A percentile compares a stretch with the other conserved stretches of the same genome.
Conservation (phyloP, 1,140 invertebrate species). For the Bombus superbus region DNA sequence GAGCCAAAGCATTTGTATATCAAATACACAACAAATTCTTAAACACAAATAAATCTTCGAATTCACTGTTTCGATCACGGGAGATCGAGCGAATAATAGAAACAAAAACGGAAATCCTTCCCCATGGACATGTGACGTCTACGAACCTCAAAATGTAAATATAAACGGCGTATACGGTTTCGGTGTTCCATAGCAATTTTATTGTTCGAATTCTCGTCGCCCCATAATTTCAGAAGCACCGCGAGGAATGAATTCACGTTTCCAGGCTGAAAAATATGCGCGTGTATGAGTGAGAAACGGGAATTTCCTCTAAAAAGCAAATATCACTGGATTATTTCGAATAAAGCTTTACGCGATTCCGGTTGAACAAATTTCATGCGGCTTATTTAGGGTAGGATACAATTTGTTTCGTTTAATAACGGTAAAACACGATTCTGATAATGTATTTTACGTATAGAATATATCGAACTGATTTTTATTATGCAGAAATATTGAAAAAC, state of each 20-base stretch:
- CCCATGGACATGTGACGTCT: no score
- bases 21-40: not conserved
- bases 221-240: not conserved
- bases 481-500: no score
- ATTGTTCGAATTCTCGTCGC: not conserved
- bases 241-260: no score
- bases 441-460: not conserved
- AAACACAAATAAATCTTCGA: not conserved
- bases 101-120: conserved; percentile 1
- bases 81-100: not conserved
- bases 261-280: no score
- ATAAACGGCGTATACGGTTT: not conserved
- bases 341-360: not conserved
- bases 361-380: not conserved
- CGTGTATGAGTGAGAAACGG: not conserved
- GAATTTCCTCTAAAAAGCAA: not conserved
- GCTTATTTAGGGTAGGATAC: not conserved
- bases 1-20: no score
- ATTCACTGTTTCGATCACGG: not conserved
- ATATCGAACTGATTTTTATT: not conserved
- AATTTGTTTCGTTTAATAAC: not conserved
- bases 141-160: not conserved
- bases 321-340: not conserved
- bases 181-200: not conserved
- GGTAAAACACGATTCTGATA: no score